Evolutionary conservation across 2,113 vertebrate genomes (phyloP), one percentile per base, ranked within the genome.

Genomic region (Cochlearius cochlearius): DNA sequence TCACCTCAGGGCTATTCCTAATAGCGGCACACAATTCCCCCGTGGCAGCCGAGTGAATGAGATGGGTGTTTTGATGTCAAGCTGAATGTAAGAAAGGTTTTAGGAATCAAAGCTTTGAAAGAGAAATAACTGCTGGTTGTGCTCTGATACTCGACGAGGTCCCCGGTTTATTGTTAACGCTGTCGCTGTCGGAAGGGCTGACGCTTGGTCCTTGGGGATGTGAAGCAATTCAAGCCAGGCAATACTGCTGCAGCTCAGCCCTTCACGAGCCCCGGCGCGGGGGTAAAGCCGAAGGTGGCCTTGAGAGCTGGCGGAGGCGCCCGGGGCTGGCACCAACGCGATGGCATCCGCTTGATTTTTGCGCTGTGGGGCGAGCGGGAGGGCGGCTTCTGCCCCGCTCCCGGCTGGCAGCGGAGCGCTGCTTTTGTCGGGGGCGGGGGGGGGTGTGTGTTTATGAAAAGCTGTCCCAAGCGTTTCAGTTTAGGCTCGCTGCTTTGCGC

Each of bases 31-130:
- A 81, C 94, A 59, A 80, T 47, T 94, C 94, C 93, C 82, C 67
- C 22, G 86, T 91, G 97, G 72, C 85, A 90, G 82, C 85, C 16
- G 88, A 83, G 90, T 83, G 97, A 94, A 94, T 91, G 95, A 96
- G 97, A 89, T 93, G 96, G 96, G 96, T 94, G 95, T 94, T 97
- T 86, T 94, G 92, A 91, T 94, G 88, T 94, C 94, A 91, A 86
- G 69, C 75, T 63, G 90, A 77, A 94, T 94, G 91, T 86, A 91
- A 95, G 96, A 36, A 81, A 93, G 96, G 91, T 86, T 96, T 95
- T 89, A 81, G 79, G 93, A 94, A 96, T 96, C 92, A 92, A 84
- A 97, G 96, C 92, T 95, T 85, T 94, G 94, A 56, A 50, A 72
- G 92, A 95, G 94, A 91, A 96, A 94, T 92, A 91, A 87, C 76